A percentile compares a stretch with the other conserved stretches of the same genome.
Evolutionary conservation across 30 jellyfish, hydroid and myxozoan genomes (phyloP).

Genomic region (Nemopilema nomurai): DNA sequence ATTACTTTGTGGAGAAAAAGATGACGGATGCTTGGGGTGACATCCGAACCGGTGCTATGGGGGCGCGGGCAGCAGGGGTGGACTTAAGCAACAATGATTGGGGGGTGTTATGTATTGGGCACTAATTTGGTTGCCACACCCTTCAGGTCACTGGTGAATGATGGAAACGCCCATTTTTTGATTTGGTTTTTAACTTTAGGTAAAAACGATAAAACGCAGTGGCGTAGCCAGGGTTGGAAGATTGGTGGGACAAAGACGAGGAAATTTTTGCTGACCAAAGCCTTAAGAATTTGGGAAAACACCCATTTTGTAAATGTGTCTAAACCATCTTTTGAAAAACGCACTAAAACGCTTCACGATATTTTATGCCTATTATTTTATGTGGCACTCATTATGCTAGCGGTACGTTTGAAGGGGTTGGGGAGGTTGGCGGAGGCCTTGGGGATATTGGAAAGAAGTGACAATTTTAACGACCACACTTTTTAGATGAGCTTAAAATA

Average conservation of each 20-base stretch:
- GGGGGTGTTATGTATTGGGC: neutral
- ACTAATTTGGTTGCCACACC: neutral
- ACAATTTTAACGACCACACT: no score
- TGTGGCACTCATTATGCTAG: neutral
- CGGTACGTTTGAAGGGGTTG: no score
- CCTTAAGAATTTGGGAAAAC: neutral
- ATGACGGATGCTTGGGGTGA: neutral
- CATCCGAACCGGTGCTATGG: neutral
- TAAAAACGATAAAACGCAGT: neutral
- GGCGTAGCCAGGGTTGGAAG: neutral
- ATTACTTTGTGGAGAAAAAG: neutral
- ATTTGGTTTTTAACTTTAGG: neutral
- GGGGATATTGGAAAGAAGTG: no score
- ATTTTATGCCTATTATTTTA: neutral
- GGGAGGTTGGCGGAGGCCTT: no score
- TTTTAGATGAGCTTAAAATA: no score
- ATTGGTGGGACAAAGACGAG: neutral
- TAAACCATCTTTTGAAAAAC: neutral
- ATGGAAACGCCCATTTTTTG: neutral
- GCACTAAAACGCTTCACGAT: neutral
- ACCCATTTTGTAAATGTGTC: neutral
- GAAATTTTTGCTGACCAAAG: neutral
- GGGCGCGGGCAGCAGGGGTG: neutral
- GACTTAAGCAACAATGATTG: neutral
- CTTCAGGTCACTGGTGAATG: neutral